Base-by-base conservation (phyloP, 2,888 invertebrate species). In the Rhyacophila evoluta region DNA sequence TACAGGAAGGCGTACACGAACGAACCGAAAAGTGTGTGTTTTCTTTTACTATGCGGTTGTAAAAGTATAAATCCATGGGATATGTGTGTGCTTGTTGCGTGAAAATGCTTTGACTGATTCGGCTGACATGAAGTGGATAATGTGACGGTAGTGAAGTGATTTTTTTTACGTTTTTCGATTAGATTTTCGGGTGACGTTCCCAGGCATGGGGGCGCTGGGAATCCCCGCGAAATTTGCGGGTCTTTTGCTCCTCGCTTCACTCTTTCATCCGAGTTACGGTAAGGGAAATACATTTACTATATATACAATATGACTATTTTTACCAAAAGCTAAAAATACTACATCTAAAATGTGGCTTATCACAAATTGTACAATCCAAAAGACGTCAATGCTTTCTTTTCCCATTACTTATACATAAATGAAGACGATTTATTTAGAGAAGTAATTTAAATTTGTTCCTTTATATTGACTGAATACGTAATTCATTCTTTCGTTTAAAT, bases 211-310 rank as follows among this genome's bases (percentile, higher is more conserved):
- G 33, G 36, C 39, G 12, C 29, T 55, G 27, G 75, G 75, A 38
- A 33, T 74, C 19, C 33, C 72, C 27, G 74, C 69, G 69, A 81
- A 79, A 75, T 70, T 81, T 33, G 75, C 75, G 19, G 73, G 69
- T 41, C 72, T 79, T 11, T 67, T 81, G 12, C 73, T 81, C 15
- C 25, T 79, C 25, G 69, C 72, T n/a, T 71, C 73, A 11, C 69
- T 79, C 11, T 71, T 79, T n/a, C 71, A 70, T 19, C 74, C 79
- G 1, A 72, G 69, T n/a, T 77, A 77, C 36, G 81, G 81, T 81
- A 27, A 81, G 81, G 19, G 2, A 55, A 33, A 33, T 33, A 33
- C 29, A 33, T 2, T 33, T 33, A n/a, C n/a, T n/a, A n/a, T n/a
- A n/a, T n/a, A n/a, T n/a, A n/a, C n/a, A n/a, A n/a, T n/a, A n/a